phyloP scores from a whole-genome alignment of 37 sponge, comb jelly and placozoan genomes.

The Chondrosia reniformis region DNA sequence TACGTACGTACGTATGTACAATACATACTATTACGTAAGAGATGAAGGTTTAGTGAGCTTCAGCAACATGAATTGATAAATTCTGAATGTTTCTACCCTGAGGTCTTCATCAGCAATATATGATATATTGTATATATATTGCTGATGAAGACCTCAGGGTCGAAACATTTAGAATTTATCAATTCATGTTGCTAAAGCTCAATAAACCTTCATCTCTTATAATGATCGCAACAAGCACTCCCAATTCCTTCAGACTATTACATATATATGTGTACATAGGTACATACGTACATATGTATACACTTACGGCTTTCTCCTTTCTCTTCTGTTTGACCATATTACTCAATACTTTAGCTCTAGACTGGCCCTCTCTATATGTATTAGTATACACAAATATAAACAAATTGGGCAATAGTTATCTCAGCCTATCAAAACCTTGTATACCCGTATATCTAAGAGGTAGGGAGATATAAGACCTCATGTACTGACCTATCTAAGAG shows the following conservation, averaged over 20 bases:
- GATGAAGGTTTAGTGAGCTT: too few species aligned
- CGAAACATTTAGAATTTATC: too few species aligned
- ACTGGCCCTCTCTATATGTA: slow-evolving; percentile 80
- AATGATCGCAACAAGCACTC: background rate
- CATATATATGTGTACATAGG: background rate
- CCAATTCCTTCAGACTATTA: background rate
- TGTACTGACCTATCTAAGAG: slow-evolving; percentile 81
- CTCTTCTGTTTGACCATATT: slow-evolving; percentile 99
- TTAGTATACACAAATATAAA: background rate
- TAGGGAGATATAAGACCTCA: too few species aligned
- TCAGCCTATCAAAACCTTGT: background rate
- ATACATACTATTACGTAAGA: too few species aligned
- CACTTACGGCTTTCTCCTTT: slow-evolving; percentile 96
- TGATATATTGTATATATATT: too few species aligned
- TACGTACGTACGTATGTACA: background rate
- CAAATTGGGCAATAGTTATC: background rate
- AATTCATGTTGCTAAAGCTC: too few species aligned
- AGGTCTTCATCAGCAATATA: too few species aligned
- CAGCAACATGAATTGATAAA: too few species aligned
- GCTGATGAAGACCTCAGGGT: too few species aligned
- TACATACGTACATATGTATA: slow-evolving; percentile 8
- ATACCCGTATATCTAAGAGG: too few species aligned
- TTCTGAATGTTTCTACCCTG: too few species aligned
- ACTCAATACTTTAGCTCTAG: slow-evolving; percentile 90
- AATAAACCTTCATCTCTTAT: too few species aligned